Evolutionary conservation across 2,888 invertebrate species (phyloP), one percentile per base, ranked within the genome.

Genomic region (Drosophila emarginata): DNA sequence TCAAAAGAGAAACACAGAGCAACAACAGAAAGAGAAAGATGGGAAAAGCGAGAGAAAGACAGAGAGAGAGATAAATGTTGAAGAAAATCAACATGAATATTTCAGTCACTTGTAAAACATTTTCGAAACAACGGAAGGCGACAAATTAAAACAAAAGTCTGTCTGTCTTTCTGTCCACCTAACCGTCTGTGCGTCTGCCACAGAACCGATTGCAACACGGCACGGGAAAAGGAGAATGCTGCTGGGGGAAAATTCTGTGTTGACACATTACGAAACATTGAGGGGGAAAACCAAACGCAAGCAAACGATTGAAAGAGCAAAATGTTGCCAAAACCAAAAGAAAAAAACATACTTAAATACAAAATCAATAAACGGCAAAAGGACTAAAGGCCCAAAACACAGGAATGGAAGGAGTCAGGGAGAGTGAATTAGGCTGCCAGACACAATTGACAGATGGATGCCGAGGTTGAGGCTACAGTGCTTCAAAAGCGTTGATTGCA

Each of bases 61-160:
- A 4, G 12, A 45, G 11, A 45, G 12, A 21, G 11, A 9, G 45
- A 21, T 7, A 21, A 18, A 45, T 7, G 7, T 11, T 45, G 9
- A 45, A 45, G 15, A 45, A 45, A 15, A 45, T 15, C 15, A 45
- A 15, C 60, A 57, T 50, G 54, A 60, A 87, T 70, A 79, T 80
- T 78, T 88, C 71, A 80, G 75, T 88, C 76, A 80, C 72, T 87
- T 83, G 84, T 79, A 69, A 79, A 88, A 78, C 79, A 88, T 84
- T 78, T 80, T 70, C 72, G 58, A 69, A 68, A 67, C 67, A 69
- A 61, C 45, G 36, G 26, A 54, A 62, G 71, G 61, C 74, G 70
- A 81, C 85, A 84, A 82, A 79, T 79, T 81, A 70, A 76, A 71
- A 71, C 61, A 54, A 70, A 45, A 68, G 39, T 45, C 21, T 45